Evolutionary conservation across 1,140 invertebrate genomes (phyloP).

Genomic region (Drosophila setifemur): DNA sequence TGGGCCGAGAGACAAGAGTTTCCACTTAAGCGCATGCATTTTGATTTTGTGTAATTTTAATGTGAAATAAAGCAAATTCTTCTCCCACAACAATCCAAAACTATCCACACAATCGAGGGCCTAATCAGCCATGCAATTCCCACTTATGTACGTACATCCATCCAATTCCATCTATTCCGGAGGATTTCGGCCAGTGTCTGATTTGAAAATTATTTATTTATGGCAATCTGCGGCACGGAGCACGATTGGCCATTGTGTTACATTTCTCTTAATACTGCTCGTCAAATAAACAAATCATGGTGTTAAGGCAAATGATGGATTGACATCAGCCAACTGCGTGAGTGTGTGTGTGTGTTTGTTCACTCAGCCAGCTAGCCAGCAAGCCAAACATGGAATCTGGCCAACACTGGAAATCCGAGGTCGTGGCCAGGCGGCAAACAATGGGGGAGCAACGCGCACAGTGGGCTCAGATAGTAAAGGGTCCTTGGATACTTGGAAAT

Average conservation of each 20-base stretch:
- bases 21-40: constrained; percentile 10
- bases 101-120: constrained; percentile 27
- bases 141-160: no score
- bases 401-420: constrained; percentile 52
- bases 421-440: constrained; percentile 44
- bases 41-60: constrained; percentile 4
- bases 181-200: constrained; percentile 47
- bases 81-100: constrained; percentile 14
- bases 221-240: constrained; percentile 40
- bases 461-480: constrained; percentile 3
- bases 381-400: constrained; percentile 49
- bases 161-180: constrained; percentile 24
- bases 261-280: constrained; percentile 55
- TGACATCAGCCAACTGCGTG: constrained; percentile 33
- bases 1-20: constrained; percentile 30
- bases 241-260: constrained; percentile 45
- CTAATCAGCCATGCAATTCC: constrained; percentile 30
- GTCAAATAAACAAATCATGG: constrained; percentile 70
- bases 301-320: constrained; percentile 74
- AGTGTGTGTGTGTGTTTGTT: background rate
- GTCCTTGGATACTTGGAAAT: no score
- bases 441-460: constrained; percentile 38
- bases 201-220: constrained; percentile 80
- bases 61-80: no score
- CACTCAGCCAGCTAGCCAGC: constrained; percentile 43